Conservation (phyloP, 2,797 vertebrate species). For the Gymnopithys bicolor region DNA sequence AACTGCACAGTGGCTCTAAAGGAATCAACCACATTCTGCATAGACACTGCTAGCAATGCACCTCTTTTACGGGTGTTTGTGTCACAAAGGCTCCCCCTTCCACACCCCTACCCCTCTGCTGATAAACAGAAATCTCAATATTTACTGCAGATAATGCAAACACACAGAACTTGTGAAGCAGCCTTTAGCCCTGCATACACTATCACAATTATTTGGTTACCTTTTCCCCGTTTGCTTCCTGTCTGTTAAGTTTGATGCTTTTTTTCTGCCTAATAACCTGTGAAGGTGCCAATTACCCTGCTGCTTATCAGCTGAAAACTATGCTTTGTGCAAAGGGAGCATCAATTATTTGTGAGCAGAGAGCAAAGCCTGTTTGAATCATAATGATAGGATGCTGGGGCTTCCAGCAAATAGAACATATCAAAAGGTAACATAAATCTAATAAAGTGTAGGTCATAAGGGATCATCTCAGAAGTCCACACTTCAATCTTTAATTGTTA, state of each 20-base stretch:
- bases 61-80: neutral
- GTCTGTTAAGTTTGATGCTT: slow-evolving; percentile 54
- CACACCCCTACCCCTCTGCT: neutral
- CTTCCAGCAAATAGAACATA: slow-evolving; percentile 74
- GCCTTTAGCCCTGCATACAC: slow-evolving; percentile 25
- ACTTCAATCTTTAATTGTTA: slow-evolving; percentile 70
- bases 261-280: slow-evolving; percentile 68
- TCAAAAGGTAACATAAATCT: slow-evolving; percentile 75
- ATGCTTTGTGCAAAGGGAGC: slow-evolving; percentile 75
- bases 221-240: slow-evolving; percentile 63
- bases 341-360: slow-evolving; percentile 82
- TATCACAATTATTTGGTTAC: slow-evolving; percentile 61
- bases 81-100: neutral
- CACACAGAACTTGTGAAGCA: slow-evolving; percentile 16
- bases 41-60: neutral
- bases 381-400: slow-evolving; percentile 71
- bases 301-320: slow-evolving; percentile 79
- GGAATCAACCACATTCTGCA: neutral
- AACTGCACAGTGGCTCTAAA: neutral
- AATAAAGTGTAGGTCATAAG: slow-evolving; percentile 73
- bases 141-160: slow-evolving; percentile 49
- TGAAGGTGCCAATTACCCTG: slow-evolving; percentile 77
- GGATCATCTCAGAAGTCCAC: slow-evolving; percentile 69
- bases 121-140: slow-evolving; percentile 30
- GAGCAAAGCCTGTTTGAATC: slow-evolving; percentile 73